Evolutionary conservation across 2,113 vertebrate genomes (phyloP).

Genomic region (Rhineura floridana): DNA sequence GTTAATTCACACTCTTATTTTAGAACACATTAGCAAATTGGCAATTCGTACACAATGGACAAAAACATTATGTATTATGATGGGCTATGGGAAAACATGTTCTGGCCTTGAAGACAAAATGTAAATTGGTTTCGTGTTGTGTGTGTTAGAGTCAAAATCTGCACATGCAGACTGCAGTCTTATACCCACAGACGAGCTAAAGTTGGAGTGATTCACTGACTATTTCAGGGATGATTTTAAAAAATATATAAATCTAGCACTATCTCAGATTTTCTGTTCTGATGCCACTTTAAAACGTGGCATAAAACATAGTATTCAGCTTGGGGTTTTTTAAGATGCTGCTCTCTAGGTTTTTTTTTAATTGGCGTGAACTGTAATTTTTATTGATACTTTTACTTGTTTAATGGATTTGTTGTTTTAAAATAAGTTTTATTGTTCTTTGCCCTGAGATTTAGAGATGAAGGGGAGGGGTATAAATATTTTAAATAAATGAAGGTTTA

Average conservation of each 20-base stretch:
- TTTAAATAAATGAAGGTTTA: no score
- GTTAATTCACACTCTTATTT: not conserved
- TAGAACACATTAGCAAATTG: not conserved
- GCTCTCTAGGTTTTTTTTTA: no score
- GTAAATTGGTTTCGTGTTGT: not conserved
- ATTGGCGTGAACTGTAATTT: no score
- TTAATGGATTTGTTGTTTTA: no score
- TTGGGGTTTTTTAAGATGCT: no score
- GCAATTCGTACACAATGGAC: not conserved
- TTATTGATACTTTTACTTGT: no score
- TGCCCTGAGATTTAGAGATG: no score
- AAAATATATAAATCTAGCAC: not conserved
- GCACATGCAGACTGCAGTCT: not conserved
- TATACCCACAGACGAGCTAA: not conserved
- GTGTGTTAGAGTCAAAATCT: not conserved
- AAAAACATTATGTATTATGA: not conserved
- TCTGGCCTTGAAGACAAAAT: not conserved
- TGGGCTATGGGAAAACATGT: not conserved
- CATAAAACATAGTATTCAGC: no score
- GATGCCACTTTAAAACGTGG: no score
- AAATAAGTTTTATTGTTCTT: no score
- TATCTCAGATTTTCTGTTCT: not conserved
- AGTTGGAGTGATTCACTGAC: not conserved
- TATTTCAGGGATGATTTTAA: not conserved
- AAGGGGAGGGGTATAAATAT: no score